Base-by-base conservation (phyloP, 1,140 invertebrate species). In the Bombus superbus region DNA sequence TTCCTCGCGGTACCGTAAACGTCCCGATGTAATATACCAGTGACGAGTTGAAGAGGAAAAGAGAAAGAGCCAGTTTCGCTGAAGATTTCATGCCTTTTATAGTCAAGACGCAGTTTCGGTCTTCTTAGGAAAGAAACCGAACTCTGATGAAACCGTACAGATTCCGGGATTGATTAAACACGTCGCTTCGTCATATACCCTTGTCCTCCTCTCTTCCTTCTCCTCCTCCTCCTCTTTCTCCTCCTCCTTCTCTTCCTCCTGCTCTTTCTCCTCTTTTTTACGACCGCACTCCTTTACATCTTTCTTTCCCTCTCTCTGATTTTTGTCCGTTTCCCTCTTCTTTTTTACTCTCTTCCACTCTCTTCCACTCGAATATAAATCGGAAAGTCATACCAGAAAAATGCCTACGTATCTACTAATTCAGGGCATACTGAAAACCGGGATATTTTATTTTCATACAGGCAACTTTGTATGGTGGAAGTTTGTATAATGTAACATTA, bases 31-130 rank as follows among this genome's bases (percentile, higher is more conserved):
- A 81, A 81, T 80, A 35, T 42, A 47, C 76, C 66, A 68, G 71
- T 38, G 53, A 35, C 75, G 44, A 71, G 69, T 73, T 62, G 74
- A 85, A 88, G 68, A 79, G 68, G 62, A 18, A 76, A 84, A 85
- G 83, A 85, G 83, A 85, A 85, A 85, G 68, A 85, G 83, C 5
- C 76, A 80, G 83, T 80, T 85, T 85, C 83, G 32, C 40, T 64
- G 83, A 80, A 85, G 73, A 86, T 76, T 82, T 79, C 78, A 78
- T 89, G 81, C 92, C 94, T 93, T 95, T 94, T 94, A 94, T 93
- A 94, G 94, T 90, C 88, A 92, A 89, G 93, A 92, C 90, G 92
- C 91, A 94, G 83, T 85, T 94, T 92, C 89, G 72, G 80, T 68
- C 76, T 64, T 78, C 32, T 77, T 81, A 74, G 79, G 88, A 86